A percentile compares a stretch with the other conserved stretches of the same genome.
Conservation (phyloP, 2,113 vertebrate genomes). For the Solea solea region DNA sequence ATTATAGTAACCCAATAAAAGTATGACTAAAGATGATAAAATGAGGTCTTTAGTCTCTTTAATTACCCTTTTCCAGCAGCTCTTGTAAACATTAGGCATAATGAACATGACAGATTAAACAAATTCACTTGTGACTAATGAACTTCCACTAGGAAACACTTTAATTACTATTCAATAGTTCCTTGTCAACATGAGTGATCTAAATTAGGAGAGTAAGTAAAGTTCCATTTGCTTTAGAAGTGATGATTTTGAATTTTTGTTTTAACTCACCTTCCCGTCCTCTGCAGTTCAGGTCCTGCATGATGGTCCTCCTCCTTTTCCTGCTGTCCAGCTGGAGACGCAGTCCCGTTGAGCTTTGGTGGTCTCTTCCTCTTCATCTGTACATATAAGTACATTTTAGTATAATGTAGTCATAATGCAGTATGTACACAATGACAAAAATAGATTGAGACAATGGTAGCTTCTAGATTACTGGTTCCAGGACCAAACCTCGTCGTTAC, state of each 20-base stretch:
- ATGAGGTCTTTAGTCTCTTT: background rate
- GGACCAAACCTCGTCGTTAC: background rate
- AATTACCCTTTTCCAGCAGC: background rate
- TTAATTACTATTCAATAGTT: conserved; percentile 2
- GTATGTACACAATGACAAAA: conserved; percentile 5
- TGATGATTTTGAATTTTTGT: background rate
- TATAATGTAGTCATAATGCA: conserved; percentile 1
- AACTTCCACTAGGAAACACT: background rate
- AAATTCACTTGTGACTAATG: conserved; percentile 1
- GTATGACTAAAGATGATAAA: background rate
- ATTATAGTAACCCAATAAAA: background rate
- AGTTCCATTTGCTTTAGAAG: background rate
- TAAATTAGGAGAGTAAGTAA: background rate
- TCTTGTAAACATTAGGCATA: conserved; percentile 9
- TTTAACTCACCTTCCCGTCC: conserved; percentile 89
- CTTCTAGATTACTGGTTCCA: background rate
- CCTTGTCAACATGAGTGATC: background rate
- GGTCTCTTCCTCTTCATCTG: conserved; percentile 93
- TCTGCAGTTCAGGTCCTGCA: conserved; percentile 89
- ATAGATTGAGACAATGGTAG: background rate
- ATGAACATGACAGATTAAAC: conserved; percentile 15
- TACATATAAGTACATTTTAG: conserved; percentile 21
- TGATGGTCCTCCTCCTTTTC: conserved; percentile 87
- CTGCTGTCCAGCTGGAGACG: conserved; percentile 79
- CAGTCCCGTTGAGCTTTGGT: conserved; percentile 87